A percentile compares a stretch with the other conserved stretches of the same genome.
These are phyloP conservation scores for Pipistrellus kuhlii DNA, from an alignment of 2,797 vertebrate genomes.

Conservation along the genomic window DNA sequence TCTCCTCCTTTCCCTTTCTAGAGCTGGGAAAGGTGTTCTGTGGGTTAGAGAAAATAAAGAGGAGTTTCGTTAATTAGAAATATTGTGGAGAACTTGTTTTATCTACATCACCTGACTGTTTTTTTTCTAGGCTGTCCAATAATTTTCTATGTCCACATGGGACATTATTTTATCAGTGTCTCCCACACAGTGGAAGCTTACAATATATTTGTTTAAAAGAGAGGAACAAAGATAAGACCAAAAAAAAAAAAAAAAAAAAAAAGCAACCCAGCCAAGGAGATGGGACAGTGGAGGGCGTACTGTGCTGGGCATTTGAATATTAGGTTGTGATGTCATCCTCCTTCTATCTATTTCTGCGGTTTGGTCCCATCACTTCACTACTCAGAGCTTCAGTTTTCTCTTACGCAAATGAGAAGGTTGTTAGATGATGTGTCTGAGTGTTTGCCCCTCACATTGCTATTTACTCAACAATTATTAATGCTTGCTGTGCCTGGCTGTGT, in stretches of 20 bases:
- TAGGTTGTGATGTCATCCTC: not conserved
- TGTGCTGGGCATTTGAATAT: not conserved
- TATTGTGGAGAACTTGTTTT: conserved; percentile 21
- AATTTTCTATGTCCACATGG: not conserved
- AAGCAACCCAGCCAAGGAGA: not conserved
- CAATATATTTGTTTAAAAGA: conserved; percentile 15
- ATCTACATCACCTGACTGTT: not conserved
- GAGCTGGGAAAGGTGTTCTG: not conserved
- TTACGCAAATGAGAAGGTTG: not conserved
- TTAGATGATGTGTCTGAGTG: not conserved
- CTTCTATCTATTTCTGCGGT: not conserved
- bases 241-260: not conserved
- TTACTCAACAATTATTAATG: not conserved
- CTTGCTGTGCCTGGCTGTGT: not conserved
- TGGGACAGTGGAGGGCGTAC: not conserved
- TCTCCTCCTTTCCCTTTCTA: not conserved
- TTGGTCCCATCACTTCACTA: not conserved
- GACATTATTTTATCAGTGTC: not conserved
- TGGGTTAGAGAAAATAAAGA: conserved; percentile 33
- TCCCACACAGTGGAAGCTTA: not conserved
- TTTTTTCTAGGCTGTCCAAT: not conserved
- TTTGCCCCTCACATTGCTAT: not conserved
- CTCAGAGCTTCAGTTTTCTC: not conserved
- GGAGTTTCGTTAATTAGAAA: not conserved
- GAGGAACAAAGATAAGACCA: not conserved